These are phyloP conservation scores for Drosophila sucinea DNA, from an alignment of 1,140 invertebrate genomes.

Conservation along the genomic window DNA sequence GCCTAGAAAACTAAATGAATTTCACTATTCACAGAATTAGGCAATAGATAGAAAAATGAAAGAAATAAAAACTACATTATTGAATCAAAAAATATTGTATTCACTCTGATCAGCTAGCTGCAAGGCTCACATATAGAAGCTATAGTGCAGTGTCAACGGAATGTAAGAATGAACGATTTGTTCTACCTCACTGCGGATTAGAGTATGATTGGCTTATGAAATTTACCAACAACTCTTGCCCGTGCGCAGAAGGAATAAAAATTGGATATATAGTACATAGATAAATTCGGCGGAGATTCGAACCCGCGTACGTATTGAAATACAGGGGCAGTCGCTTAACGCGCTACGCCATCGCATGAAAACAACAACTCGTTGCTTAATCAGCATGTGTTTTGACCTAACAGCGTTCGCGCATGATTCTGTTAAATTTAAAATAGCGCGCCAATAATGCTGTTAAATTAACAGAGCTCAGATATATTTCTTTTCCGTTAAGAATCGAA, in stretches of 20 bases:
- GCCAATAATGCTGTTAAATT: constrained; percentile 10
- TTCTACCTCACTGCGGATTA: constrained; percentile 81
- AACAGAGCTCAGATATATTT: constrained; percentile 40
- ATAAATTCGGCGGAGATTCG: constrained; percentile 25
- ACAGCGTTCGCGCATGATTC: background rate
- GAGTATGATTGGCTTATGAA: constrained; percentile 59
- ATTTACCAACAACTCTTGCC: constrained; percentile 70
- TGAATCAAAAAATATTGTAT: constrained; percentile 48
- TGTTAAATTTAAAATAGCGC: background rate
- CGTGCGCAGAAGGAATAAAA: constrained; percentile 60
- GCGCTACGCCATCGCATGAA: constrained; percentile 22
- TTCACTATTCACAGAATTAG: background rate
- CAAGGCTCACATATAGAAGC: constrained; percentile 66
- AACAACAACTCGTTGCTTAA: rapidly evolving
- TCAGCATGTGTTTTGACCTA: background rate
- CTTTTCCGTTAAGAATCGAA: too few relatives aligned
- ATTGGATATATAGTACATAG: background rate
- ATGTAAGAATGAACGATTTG: constrained; percentile 70
- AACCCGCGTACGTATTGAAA: constrained; percentile 16
- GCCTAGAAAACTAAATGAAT: constrained; percentile 43
- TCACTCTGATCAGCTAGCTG: constrained; percentile 64
- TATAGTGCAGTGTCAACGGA: constrained; percentile 76
- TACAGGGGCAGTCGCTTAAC: constrained; percentile 6
- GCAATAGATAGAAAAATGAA: background rate
- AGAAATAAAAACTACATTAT: background rate